Base-by-base conservation (phyloP, 2,113 vertebrate genomes). In the Rhinichthys klamathensis region DNA sequence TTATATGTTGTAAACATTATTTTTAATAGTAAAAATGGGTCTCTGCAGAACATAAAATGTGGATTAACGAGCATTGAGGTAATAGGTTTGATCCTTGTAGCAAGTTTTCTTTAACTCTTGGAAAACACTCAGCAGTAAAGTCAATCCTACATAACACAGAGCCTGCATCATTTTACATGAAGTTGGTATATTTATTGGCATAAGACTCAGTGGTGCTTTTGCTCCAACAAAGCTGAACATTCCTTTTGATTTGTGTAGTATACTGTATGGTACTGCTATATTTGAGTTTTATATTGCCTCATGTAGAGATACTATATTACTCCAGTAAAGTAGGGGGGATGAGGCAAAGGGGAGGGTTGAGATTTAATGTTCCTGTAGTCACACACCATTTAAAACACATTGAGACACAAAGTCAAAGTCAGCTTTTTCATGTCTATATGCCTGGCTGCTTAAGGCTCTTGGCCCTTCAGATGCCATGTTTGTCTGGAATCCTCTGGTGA, bases 151-250 rank as follows among this genome's bases (percentile, higher is more conserved):
- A 4, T 21, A 18, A 44, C 32, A 61, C 15, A 16, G 8, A 63
- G 27, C n/a, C n/a, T 1, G 15, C 15, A 44, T 63, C 58, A 16
- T n/a, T 15, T 56, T 11, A 82, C 87, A 78, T 61, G 63, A 75
- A 82, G 76, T 46, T 54, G 13, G 18, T 88, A 79, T 79, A 73
- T n/a, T 15, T 83, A 63, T 65, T 85, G 80, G 84, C 84, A 88
- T 18, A 13, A 15, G 15, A 9, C n/a, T 30, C 11, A 51, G 83
- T 15, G 16, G 65, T 82, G 77, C 18, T 49, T 58, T 77, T 77
- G 78, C 60, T 85, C 72, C 35, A 84, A 58, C 32, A 76, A 76
- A 58, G 73, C 61, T 38, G 65, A 44, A 80, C 78, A 80, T 44
- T 80, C 82, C 70, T 49, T 38, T 44, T n/a, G 72, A 78, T 85